Evolutionary conservation across 64 coral and sea anemone genomes (phyloP).

Genomic region (Hydrozoanthus tunicans): DNA sequence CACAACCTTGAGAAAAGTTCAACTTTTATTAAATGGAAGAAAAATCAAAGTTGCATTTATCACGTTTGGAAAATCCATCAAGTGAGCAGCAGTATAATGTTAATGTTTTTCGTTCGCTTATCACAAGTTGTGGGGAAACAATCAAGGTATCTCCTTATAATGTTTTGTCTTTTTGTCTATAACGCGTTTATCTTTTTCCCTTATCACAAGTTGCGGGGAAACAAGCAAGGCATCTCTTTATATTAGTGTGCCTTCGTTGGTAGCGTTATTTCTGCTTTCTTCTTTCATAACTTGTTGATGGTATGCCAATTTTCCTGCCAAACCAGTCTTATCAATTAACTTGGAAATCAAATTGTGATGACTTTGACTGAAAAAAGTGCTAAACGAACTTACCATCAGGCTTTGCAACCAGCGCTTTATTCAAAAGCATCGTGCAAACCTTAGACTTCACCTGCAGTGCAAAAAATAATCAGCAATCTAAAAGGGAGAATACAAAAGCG

Average conservation of each 20-base stretch:
- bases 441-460: constrained; percentile 26
- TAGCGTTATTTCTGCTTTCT: neutral
- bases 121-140: neutral
- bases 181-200: no score
- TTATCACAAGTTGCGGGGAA: neutral
- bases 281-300: no score
- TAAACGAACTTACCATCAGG: neutral
- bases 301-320: no score
- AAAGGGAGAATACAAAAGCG: no score
- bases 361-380: neutral
- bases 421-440: constrained; percentile 10
- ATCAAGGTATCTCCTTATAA: neutral
- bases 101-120: neutral
- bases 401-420: constrained; percentile 3
- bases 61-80: no score
- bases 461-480: neutral
- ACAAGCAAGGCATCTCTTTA: neutral
- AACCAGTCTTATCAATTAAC: no score
- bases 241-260: neutral
- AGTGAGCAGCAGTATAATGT: no score
- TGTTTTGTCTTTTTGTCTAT: neutral
- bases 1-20: no score
- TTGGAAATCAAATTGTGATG: neutral
- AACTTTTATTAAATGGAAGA: no score
- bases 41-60: no score